phyloP scores from a whole-genome alignment of 1,140 invertebrate genomes.

The Dreissena rostriformis region DNA sequence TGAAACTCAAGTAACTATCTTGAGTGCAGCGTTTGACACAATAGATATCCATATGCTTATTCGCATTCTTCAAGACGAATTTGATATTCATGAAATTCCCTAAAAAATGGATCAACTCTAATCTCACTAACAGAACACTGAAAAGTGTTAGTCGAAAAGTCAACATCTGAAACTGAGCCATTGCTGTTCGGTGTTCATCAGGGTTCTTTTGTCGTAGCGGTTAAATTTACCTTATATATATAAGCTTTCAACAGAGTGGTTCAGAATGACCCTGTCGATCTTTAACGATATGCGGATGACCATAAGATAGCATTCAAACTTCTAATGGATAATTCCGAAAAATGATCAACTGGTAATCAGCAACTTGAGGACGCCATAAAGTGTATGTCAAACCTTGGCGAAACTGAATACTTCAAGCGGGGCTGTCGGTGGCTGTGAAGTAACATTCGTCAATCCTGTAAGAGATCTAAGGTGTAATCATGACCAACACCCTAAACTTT shows the following conservation, averaged over 20 bases:
- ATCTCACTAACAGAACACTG: constrained; percentile 24
- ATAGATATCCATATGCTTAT: neutral
- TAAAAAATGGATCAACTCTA: constrained; percentile 3
- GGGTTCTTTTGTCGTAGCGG: neutral
- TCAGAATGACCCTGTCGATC: neutral
- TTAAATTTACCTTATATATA: constrained; percentile 9
- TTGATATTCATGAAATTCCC: neutral
- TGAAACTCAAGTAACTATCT: constrained; percentile 6
- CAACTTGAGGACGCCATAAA: neutral
- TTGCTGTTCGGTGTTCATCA: neutral
- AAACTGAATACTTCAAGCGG: neutral
- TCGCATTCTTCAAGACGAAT: constrained; percentile 5
- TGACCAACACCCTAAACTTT: neutral
- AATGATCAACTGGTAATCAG: neutral
- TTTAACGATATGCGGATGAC: neutral
- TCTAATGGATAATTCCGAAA: neutral
- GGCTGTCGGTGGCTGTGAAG: neutral
- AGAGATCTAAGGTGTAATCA: neutral
- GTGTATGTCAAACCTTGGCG: neutral
- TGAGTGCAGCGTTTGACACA: constrained; percentile 9
- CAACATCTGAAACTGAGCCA: constrained; percentile 11
- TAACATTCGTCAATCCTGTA: neutral
- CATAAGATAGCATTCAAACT: neutral
- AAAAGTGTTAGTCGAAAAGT: constrained; percentile 10
- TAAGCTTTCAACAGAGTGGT: neutral